Base-by-base conservation (phyloP, 2,797 vertebrate genomes). In the Acestrorhynchus altus region DNA sequence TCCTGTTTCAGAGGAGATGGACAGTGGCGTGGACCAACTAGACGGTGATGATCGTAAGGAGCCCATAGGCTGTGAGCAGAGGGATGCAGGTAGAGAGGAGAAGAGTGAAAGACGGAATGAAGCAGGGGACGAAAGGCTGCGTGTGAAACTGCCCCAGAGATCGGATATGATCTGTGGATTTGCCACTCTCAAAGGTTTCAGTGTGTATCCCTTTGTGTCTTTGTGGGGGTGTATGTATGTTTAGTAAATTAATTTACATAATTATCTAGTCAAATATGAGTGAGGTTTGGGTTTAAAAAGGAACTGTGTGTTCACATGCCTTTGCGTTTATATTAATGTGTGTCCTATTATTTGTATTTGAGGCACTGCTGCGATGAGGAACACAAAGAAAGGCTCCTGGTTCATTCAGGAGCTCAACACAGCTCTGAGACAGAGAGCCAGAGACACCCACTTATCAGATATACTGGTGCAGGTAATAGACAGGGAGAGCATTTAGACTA, bases 111-210 rank as follows among this genome's bases (percentile, higher is more conserved):
- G 84, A 22, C 83, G 82, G 61, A 78, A 84, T 35, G 85, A 85
- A 74, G 91, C 94, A 46, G 93, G 90, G 0, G 92, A 93, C 15
- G 92, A 94, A 0, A 82, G 86, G 24, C 88, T 93, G 63, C 94
- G 92, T 82, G 91, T 95, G 73, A 95, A 96, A 81, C 93, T 99
- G 52, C 98, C 98, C 0, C 97, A 96, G 0, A 90, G 96, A 68
- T 99, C 97, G 0, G 98, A 99, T 90, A 99, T 99, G 96, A 97
- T 99, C 83, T 99, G 97, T 42, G 96, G 97, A 81, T 98, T 94
- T 0, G 97, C 98, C 28, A 96, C 96, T 77, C 95, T 99, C 81
- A 97, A 94, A 96, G 98, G 98, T 99, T 83, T 82, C 74, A 83
- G 79, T 83, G 78, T 79, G 77, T 83, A 81, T 66, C 79, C 10